Evolutionary conservation across 92 coral and sea anemone species (phyloP).

Genomic region (Phenganax subtilis): DNA sequence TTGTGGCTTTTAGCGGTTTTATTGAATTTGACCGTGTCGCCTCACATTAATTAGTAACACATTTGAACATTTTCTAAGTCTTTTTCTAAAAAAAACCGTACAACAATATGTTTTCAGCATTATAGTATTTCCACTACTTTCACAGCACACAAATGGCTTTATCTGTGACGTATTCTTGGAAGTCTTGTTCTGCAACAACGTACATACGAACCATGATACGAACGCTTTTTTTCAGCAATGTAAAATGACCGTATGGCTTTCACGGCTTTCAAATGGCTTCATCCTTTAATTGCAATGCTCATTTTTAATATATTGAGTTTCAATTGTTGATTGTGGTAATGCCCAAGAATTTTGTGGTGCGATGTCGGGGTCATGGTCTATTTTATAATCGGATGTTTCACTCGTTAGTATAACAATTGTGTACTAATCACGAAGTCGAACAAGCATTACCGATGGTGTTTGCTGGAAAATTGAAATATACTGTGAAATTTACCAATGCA

Average conservation of each 20-base stretch:
- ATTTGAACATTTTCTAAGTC: neutral
- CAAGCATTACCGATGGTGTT: neutral
- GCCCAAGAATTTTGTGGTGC: constrained; percentile 4
- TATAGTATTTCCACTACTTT: no score
- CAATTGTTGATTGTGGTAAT: neutral
- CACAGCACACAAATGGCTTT: neutral
- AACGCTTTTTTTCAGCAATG: no score
- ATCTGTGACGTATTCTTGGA: neutral
- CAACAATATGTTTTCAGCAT: no score
- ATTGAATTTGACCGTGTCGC: constrained; percentile 28
- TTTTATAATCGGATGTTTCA: neutral
- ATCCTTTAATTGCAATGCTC: neutral
- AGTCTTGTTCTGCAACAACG: no score
- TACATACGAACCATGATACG: no score
- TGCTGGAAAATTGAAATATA: neutral
- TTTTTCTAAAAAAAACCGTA: neutral
- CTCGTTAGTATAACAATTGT: neutral
- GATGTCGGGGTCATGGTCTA: neutral
- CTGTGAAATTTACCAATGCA: neutral
- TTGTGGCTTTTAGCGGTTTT: constrained; percentile 20
- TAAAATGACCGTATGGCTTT: neutral
- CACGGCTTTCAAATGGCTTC: constrained; percentile 7
- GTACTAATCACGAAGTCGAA: neutral
- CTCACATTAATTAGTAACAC: constrained; percentile 21
- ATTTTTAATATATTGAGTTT: neutral